Base-by-base conservation (phyloP, 53 echinoderm and acorn worm species). In the Paracentrotus lividus region DNA sequence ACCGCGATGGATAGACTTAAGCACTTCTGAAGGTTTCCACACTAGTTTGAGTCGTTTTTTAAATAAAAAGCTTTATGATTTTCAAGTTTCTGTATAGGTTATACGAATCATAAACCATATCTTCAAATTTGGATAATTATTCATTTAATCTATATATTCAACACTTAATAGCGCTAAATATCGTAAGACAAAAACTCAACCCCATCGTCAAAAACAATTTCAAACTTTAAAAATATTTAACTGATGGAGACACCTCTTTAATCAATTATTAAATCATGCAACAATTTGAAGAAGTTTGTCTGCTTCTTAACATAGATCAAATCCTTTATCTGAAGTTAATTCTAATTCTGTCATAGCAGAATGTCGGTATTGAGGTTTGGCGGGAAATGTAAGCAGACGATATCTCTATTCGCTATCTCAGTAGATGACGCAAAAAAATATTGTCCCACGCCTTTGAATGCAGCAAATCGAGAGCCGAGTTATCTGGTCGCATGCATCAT, bases 391-490 rank as follows among this genome's bases (percentile, higher is more conserved):
- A 4, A 18, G 72, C 72, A 72, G 40, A 38, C 72, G 72, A 40
- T 72, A 72, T 72, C 72, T 16, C 18, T 36, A 72, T 32, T 33
- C 18, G 36, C 40, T 38, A 38, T 40, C 15, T 72, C 72, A 72
- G 72, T 72, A 72, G 72, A 72, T 72, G 40, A 72, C 72, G 36
- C 36, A 36, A 72, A 72, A n/a, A 72, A 38, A 72, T 72, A n/a
- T n/a, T n/a, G 36, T 72, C 72, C 72, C 72, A 72, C 72, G 72
- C 72, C 10, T 72, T 72, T 72, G 18, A n/a, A 72, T n/a, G n/a
- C n/a, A 5, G 38, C 72, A n/a, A 38, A 20, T 72, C 40, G 4
- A 40, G 3, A 36, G 72, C n/a, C 72, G 7, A 14, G 72, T 72
- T 29, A 64, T 64, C 31, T 64, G 0, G 29, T 29, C 26, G 31